These are phyloP conservation scores for Alcis repandata DNA, from an alignment of 2,888 invertebrate genomes.

Conservation along the genomic window DNA sequence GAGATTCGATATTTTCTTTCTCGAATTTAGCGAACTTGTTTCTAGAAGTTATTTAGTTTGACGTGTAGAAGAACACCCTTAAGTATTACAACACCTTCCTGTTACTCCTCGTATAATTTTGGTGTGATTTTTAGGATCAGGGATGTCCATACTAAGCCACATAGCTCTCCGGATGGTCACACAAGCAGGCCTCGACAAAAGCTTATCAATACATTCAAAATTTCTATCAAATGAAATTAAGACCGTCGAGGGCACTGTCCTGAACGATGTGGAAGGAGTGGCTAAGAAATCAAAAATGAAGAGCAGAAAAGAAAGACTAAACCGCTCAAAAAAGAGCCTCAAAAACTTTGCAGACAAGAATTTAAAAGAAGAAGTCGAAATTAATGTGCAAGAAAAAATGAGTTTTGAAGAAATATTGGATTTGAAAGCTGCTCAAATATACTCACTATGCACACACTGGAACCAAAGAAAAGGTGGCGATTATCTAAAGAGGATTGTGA, in stretches of 20 bases:
- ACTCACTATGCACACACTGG: slow-evolving; percentile 89
- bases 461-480: slow-evolving; percentile 88
- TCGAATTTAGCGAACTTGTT: too few species aligned
- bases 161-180: slow-evolving; percentile 93
- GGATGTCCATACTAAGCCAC: slow-evolving; percentile 93
- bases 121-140: slow-evolving; percentile 88
- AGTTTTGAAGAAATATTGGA: slow-evolving; percentile 71
- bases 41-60: too few species aligned
- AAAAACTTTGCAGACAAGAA: slow-evolving; percentile 65
- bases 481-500: slow-evolving; percentile 91
- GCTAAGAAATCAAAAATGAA: slow-evolving; percentile 76
- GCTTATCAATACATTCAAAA: slow-evolving; percentile 80
- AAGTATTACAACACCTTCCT: too few species aligned
- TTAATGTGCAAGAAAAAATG: slow-evolving; percentile 64
- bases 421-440: slow-evolving; percentile 80
- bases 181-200: slow-evolving; percentile 85
- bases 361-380: slow-evolving; percentile 59
- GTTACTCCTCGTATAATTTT: too few species aligned
- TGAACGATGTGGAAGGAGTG: slow-evolving; percentile 76
- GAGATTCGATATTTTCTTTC: too few species aligned
- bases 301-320: slow-evolving; percentile 76
- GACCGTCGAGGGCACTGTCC: slow-evolving; percentile 64
- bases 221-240: slow-evolving; percentile 66
- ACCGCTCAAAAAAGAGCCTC: slow-evolving; percentile 71
- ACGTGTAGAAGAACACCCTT: too few species aligned